Evolutionary conservation across 2,888 invertebrate species (phyloP), one percentile per base, ranked within the genome.

Genomic region (Leptogaster cylindrica): DNA sequence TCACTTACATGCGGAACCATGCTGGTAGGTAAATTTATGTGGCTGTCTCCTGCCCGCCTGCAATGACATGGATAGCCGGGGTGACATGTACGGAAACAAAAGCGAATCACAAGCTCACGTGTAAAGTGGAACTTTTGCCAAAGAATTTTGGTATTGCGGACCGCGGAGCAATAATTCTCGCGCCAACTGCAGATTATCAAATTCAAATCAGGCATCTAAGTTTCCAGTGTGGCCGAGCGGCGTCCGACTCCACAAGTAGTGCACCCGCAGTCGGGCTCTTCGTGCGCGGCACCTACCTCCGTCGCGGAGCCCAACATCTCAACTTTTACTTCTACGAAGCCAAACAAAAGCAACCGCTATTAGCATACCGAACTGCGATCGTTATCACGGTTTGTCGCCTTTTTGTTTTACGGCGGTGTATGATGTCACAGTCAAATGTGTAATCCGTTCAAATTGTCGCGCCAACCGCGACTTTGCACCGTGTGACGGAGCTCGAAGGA

Each of bases 361-460:
- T 72, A 71, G 71, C 72, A 71, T 67, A 70, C 68, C 68, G 66
- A 66, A 66, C 58, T 66, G 68, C 66, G 72, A 72, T 72, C 65
- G 63, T 71, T 71, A 72, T 72, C 71, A 68, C 66, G 66, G 52
- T 71, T 72, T 70, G 72, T 70, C 70, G 71, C 71, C 71, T 70
- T 71, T 55, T 71, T 68, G 44, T 63, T 67, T 66, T 51, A 63
- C 28, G 36, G 33, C 51, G 31, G 44, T 39, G 51, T 58, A 68
- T 68, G 69, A 69, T 69, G 69, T 69, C 69, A 69, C 66, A 66
- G 51, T 61, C 52, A 55, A 68, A 68, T 52, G 52, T 44, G 52
- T 44, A 41, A 44, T 44, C 61, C 41, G 44, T 61, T 61, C 61
- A 61, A 44, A 61, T 48, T 61, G 61, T 44, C 61, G 61, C 61